Conservation (phyloP, 2,113 vertebrate genomes). For the Gopherus flavomarginatus region DNA sequence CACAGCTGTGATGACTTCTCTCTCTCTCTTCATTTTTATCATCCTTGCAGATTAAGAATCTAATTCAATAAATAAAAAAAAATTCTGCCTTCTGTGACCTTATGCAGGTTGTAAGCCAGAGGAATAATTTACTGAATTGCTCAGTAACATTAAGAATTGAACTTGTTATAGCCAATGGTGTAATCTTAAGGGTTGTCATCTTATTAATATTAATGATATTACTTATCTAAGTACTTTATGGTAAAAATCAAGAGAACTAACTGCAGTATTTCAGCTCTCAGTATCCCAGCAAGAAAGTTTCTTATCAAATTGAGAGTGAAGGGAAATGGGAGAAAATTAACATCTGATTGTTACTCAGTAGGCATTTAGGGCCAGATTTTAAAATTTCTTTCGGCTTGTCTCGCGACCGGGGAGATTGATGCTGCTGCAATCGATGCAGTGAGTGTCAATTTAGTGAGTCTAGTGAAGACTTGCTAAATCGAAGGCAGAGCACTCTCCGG, state of each 20-base stretch:
- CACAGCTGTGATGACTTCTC: neutral
- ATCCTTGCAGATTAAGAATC: neutral
- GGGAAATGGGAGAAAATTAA: constrained; percentile 24
- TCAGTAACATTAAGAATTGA: neutral
- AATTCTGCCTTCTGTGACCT: neutral
- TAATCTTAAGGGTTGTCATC: neutral
- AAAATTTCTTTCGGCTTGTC: too few species aligned
- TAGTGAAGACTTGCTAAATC: too few species aligned
- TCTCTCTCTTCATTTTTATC: neutral
- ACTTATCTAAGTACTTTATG: neutral
- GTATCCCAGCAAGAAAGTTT: neutral
- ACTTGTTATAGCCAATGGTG: neutral
- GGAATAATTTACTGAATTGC: neutral
- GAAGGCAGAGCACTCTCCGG: too few species aligned
- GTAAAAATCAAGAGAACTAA: neutral
- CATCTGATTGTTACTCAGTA: neutral
- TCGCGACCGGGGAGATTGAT: too few species aligned
- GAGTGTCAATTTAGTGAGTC: too few species aligned
- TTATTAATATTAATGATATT: neutral
- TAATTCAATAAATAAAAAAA: neutral
- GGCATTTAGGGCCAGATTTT: neutral
- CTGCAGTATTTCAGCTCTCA: neutral
- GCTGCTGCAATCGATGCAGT: too few species aligned
- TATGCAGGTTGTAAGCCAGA: neutral
- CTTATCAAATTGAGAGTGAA: constrained; percentile 31